Conservation (phyloP, 2,113 vertebrate species). For the Paramisgurnus dabryanus region DNA sequence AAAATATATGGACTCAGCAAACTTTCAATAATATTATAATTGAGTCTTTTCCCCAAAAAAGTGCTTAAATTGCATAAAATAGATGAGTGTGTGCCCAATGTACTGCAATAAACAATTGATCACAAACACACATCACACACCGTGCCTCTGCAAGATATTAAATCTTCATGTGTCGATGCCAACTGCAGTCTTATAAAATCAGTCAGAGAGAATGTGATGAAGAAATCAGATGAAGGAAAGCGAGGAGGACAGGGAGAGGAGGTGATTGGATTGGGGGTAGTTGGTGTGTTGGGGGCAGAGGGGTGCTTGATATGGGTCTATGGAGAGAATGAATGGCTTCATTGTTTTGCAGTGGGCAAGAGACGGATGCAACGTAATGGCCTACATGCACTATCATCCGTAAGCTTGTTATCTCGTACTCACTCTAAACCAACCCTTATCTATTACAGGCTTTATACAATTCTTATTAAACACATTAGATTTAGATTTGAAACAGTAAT, state of each 20-base stretch:
- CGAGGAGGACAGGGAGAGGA: not conserved
- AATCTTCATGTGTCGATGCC: not conserved
- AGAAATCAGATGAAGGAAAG: constrained; percentile 24
- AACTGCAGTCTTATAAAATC: constrained; percentile 9
- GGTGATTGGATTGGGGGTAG: not conserved
- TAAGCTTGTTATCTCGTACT: constrained; percentile 4
- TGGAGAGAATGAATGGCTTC: constrained; percentile 43
- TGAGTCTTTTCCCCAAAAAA: no score
- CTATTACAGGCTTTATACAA: not conserved
- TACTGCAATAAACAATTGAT: no score
- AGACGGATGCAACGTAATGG: constrained; percentile 41
- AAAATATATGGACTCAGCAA: no score
- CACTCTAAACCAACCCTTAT: not conserved
- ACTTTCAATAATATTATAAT: no score
- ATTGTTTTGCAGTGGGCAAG: constrained; percentile 43
- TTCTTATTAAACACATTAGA: constrained; percentile 21
- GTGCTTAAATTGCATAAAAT: no score
- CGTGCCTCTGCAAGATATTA: not conserved
- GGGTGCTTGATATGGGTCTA: constrained; percentile 25
- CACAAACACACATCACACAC: no score
- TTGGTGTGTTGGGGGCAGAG: not conserved
- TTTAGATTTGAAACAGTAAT: not conserved
- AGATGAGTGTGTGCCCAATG: no score
- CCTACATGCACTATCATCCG: constrained; percentile 23
- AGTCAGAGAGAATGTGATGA: constrained; percentile 8